Conservation (phyloP, 2,797 vertebrate species). For the Kryptolebias ocellatus region DNA sequence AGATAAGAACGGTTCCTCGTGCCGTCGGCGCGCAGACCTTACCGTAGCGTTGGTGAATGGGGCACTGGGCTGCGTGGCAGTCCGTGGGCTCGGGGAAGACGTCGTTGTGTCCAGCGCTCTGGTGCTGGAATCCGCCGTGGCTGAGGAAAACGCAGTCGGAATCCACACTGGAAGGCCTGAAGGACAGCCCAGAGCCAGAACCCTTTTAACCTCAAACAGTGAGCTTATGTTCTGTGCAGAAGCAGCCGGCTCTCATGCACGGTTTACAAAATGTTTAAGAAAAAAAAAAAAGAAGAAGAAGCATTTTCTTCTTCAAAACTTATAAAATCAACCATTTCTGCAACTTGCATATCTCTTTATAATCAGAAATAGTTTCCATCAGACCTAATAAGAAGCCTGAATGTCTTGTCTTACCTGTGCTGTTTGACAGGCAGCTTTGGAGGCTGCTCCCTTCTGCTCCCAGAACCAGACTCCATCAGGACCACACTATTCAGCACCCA, state of each 20-base stretch:
- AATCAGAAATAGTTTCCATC: too few species aligned
- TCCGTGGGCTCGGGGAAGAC: slow-evolving; percentile 69
- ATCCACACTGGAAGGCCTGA: slow-evolving; percentile 60
- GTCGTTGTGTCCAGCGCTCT: slow-evolving; percentile 23
- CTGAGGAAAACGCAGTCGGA: slow-evolving; percentile 45
- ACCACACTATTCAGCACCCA: neutral
- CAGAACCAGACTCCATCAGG: slow-evolving; percentile 55
- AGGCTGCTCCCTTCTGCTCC: slow-evolving; percentile 40
- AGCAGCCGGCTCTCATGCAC: too few species aligned
- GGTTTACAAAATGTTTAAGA: neutral
- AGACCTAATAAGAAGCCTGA: neutral
- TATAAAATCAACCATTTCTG: neutral
- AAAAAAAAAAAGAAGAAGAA: too few species aligned
- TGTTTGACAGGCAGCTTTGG: slow-evolving; percentile 80
- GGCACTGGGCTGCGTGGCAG: slow-evolving; percentile 75
- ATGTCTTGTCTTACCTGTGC: slow-evolving; percentile 69
- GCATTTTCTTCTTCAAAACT: neutral
- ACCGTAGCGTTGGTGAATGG: slow-evolving; percentile 76
- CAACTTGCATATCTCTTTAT: too few species aligned
- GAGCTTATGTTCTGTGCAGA: neutral
- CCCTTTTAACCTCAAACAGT: neutral
- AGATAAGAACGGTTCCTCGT: neutral
- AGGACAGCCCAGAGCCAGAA: slow-evolving; percentile 20
- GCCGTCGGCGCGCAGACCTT: slow-evolving; percentile 6
- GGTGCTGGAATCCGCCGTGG: slow-evolving; percentile 35